Percentiles rank a stretch among this genome's conserved stretches.
Conservation (phyloP, 1,140 invertebrate species). For the Conus betulinus region DNA sequence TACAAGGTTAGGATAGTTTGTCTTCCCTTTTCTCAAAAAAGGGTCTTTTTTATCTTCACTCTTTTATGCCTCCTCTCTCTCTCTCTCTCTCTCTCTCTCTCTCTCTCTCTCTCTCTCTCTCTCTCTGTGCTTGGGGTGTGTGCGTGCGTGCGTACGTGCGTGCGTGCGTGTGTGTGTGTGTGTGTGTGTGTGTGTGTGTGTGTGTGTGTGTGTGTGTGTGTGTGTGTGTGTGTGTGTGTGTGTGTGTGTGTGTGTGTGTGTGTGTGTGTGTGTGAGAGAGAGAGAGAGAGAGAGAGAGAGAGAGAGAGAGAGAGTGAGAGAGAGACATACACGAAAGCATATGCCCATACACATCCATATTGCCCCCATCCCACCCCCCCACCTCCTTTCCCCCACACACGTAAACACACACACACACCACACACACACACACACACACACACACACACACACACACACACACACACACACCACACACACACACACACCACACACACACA, state of each 20-base stretch:
- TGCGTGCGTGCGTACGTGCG: neutral
- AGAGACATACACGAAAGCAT: neutral
- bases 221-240: neutral
- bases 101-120: too few relatives aligned
- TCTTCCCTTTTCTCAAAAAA: too few relatives aligned
- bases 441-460: too few relatives aligned
- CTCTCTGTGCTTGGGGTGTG: neutral
- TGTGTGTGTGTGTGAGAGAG: neutral
- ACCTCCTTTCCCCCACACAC: neutral
- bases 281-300: neutral
- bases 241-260: neutral
- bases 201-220: neutral
- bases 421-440: too few relatives aligned
- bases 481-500: too few relatives aligned
- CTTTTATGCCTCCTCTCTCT: too few relatives aligned
- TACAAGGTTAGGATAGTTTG: too few relatives aligned
- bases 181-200: neutral
- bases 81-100: too few relatives aligned
- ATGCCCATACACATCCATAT: too few relatives aligned
- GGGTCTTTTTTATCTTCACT: too few relatives aligned
- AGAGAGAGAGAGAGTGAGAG: neutral
- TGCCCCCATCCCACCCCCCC: neutral
- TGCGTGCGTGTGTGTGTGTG: constrained; percentile 6
- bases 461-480: too few relatives aligned
- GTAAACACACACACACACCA: too few relatives aligned